phyloP scores from a whole-genome alignment of 2,888 invertebrate genomes.

The Trichopoda pennipes region DNA sequence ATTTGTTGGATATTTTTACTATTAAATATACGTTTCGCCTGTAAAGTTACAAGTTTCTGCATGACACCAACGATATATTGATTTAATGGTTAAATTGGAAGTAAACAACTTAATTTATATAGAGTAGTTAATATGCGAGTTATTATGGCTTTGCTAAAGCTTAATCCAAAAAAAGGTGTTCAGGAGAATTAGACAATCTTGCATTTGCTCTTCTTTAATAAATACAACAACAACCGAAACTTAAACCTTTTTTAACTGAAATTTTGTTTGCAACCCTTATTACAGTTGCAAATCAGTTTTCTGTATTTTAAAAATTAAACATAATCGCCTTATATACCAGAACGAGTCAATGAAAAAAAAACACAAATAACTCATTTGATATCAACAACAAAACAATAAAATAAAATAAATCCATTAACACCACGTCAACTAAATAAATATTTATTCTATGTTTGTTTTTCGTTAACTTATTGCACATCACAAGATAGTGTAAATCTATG shows the following conservation, averaged over 20 bases:
- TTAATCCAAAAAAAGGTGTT: background rate
- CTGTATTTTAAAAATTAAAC: conserved; percentile 6
- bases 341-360: background rate
- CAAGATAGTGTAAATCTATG: conserved; percentile 59
- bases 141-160: background rate
- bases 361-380: background rate
- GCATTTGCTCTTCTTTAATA: background rate
- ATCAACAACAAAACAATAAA: background rate
- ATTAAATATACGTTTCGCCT: conserved; percentile 27
- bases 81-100: conserved; percentile 25
- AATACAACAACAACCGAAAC: background rate
- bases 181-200: conserved; percentile 18
- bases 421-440: conserved; percentile 21
- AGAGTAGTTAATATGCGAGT: background rate
- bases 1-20: too few relatives aligned
- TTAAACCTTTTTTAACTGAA: background rate
- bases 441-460: background rate
- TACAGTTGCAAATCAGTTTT: background rate
- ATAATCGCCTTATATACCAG: conserved; percentile 54
- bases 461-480: conserved; percentile 22
- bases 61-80: too few relatives aligned
- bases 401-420: conserved; percentile 29
- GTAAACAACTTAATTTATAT: conserved; percentile 16
- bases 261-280: conserved; percentile 44
- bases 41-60: too few relatives aligned